These are phyloP conservation scores for Microplitis mediator DNA, from an alignment of 1,140 invertebrate genomes.

Conservation along the genomic window DNA sequence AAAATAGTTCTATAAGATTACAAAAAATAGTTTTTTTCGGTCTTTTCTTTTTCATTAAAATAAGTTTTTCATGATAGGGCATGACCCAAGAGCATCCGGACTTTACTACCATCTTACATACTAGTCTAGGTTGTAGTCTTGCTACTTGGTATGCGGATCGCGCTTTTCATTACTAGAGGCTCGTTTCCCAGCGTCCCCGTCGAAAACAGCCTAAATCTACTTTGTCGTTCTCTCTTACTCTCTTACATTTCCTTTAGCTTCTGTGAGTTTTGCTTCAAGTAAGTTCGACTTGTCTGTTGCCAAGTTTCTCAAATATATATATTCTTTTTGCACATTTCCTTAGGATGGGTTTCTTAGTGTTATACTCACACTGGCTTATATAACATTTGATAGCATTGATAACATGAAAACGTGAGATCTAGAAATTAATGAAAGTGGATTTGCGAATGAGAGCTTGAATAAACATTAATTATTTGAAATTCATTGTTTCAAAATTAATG, in stretches of 20 bases:
- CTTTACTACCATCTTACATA: conserved; percentile 34
- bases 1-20: no score
- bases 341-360: conserved; percentile 30
- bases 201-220: conserved; percentile 63
- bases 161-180: conserved; percentile 64
- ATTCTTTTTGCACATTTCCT: conserved; percentile 14
- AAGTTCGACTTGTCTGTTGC: conserved; percentile 4
- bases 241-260: conserved; percentile 20
- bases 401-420: conserved; percentile 11
- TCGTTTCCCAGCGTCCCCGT: conserved; percentile 48
- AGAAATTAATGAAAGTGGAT: neutral
- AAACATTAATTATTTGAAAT: neutral
- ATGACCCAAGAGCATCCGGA: neutral
- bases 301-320: neutral
- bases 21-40: neutral
- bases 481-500: no score
- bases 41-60: neutral
- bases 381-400: conserved; percentile 43
- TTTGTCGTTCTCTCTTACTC: conserved; percentile 41
- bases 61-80: neutral
- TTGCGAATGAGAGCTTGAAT: neutral
- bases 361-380: conserved; percentile 47
- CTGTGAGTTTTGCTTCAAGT: conserved; percentile 22
- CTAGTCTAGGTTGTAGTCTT: conserved; percentile 55
- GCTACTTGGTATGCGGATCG: conserved; percentile 63